phyloP scores from a whole-genome alignment of 2,113 vertebrate species.

The Pardalotus punctatus region DNA sequence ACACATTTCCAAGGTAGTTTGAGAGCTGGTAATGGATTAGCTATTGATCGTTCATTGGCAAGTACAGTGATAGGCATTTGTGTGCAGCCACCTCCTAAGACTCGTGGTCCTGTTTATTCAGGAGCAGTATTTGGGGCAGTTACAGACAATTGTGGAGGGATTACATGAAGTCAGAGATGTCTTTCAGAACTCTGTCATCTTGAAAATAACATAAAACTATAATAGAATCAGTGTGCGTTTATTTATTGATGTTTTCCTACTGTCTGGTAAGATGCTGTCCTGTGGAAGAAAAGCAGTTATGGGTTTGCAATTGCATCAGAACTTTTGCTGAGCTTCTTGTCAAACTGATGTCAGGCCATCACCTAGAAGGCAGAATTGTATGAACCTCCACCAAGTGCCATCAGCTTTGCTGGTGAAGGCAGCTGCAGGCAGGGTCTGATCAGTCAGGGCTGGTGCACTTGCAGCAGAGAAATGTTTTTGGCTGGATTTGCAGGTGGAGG shows the following conservation, averaged over 20 bases:
- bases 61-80: not conserved
- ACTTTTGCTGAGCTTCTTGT: not conserved
- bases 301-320: not conserved
- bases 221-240: not conserved
- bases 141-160: not conserved
- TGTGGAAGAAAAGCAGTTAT: not conserved
- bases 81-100: not conserved
- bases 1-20: not conserved
- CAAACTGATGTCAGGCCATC: not conserved
- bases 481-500: not conserved
- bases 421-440: not conserved
- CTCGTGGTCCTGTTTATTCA: not conserved
- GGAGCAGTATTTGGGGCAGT: not conserved
- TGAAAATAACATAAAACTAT: not conserved
- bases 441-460: not conserved
- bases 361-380: not conserved
- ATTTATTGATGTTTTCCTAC: not conserved
- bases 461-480: not conserved
- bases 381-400: accelerated
- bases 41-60: not conserved
- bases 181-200: not conserved
- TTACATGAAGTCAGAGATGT: not conserved
- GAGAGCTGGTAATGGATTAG: not conserved
- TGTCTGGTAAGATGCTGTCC: not conserved
- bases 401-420: not conserved